A percentile compares a stretch with the other conserved stretches of the same genome.
These are phyloP conservation scores for Notothenia rossii DNA, from an alignment of 2,113 vertebrate species.

Conservation along the genomic window DNA sequence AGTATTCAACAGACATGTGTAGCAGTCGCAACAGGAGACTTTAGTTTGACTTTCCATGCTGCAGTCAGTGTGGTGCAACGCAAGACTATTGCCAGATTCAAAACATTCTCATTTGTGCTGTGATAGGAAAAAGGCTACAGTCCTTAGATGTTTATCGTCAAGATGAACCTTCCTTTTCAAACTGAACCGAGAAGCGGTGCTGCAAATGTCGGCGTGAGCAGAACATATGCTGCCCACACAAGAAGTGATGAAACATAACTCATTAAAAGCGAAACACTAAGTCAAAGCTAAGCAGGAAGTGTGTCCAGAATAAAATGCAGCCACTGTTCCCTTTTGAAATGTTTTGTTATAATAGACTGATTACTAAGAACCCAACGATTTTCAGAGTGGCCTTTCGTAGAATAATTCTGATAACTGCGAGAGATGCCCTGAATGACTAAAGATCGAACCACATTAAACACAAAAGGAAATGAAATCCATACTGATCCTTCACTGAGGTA, in stretches of 20 bases:
- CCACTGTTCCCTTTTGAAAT: not conserved
- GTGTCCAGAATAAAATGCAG: not conserved
- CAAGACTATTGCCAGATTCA: not conserved
- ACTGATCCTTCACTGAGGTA: conserved; percentile 10
- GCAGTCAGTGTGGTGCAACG: not conserved
- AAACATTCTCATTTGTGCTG: not conserved
- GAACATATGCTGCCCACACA: not conserved
- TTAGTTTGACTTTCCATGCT: not conserved
- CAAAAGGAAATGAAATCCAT: conserved; percentile 1
- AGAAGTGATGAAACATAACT: conserved; percentile 14
- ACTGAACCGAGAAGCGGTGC: not conserved
- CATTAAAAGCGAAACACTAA: conserved; percentile 3
- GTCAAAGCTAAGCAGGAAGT: not conserved
- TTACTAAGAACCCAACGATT: not conserved
- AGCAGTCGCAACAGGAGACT: not conserved
- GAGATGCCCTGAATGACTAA: conserved; percentile 7
- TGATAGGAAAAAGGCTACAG: not conserved
- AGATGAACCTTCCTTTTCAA: not conserved
- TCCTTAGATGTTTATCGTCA: not conserved
- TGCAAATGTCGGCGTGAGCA: not conserved
- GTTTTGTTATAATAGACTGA: conserved; percentile 6
- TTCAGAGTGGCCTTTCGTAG: not conserved
- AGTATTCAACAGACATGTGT: conserved; percentile 24
- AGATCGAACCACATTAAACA: conserved; percentile 15
- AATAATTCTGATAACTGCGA: conserved; percentile 3